phyloP scores from a whole-genome alignment of 2,113 vertebrate genomes.

The Misgurnus mizolepis region DNA sequence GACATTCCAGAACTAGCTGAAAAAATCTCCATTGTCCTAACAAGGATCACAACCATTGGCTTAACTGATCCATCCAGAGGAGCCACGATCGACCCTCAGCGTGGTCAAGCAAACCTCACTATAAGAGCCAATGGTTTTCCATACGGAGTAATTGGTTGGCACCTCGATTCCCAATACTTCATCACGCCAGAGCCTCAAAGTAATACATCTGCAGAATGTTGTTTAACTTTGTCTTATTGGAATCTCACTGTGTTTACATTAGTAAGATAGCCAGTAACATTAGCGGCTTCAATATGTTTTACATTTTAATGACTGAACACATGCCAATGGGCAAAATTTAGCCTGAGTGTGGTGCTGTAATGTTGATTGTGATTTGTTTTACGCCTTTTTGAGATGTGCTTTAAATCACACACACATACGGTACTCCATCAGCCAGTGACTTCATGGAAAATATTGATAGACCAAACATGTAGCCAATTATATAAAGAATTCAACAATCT shows the following conservation, averaged over 20 bases:
- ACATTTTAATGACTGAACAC: no score
- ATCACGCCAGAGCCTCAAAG: constrained; percentile 83
- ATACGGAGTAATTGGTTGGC: constrained; percentile 90
- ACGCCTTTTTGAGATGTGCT: no score
- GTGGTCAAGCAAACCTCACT: constrained; percentile 77
- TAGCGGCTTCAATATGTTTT: no score
- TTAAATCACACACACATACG: no score
- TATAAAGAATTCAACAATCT: no score
- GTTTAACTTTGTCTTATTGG: constrained; percentile 4
- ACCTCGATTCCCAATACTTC: constrained; percentile 80
- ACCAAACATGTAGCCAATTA: no score
- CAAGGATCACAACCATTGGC: constrained; percentile 79
- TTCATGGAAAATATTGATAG: no score
- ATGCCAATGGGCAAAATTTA: no score
- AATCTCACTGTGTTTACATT: neutral
- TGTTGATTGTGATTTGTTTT: no score
- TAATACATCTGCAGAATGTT: constrained; percentile 63
- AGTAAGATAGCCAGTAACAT: neutral
- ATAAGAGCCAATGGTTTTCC: constrained; percentile 89
- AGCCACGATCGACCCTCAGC: constrained; percentile 79
- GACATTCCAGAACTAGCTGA: constrained; percentile 83
- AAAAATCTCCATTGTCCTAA: constrained; percentile 76
- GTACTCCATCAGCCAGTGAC: no score
- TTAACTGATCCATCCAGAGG: constrained; percentile 74
- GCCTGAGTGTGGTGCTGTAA: no score